Conservation (phyloP, 2,797 vertebrate genomes). For the Yasuhikotakia modesta region DNA sequence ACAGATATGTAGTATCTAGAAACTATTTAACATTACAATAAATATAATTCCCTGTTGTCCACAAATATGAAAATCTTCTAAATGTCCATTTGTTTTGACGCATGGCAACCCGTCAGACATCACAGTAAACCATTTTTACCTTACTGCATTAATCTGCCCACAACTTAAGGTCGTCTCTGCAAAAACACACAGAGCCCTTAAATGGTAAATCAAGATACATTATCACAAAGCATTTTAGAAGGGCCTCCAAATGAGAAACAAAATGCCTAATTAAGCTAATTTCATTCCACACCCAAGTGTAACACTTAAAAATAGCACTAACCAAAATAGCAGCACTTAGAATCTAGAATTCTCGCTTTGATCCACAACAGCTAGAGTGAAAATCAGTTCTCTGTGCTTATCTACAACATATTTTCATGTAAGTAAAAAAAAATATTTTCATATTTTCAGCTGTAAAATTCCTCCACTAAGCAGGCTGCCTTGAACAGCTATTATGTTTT, state of each 20-base stretch:
- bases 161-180: constrained; percentile 13
- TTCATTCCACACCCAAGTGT: constrained; percentile 1
- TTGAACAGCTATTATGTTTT: constrained; percentile 47
- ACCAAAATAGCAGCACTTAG: not conserved
- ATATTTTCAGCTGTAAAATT: constrained; percentile 40
- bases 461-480: not conserved
- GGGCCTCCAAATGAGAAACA: constrained; percentile 7
- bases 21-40: too few relatives aligned
- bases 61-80: not conserved
- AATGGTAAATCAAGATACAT: constrained; percentile 27
- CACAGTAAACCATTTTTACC: not conserved
- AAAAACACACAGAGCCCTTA: constrained; percentile 43
- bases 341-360: not conserved
- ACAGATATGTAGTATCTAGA: too few relatives aligned
- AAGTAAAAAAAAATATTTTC: constrained; percentile 37
- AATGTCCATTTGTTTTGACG: not conserved
- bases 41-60: not conserved
- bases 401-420: constrained; percentile 15
- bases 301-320: not conserved
- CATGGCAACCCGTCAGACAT: not conserved
- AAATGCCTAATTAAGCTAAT: constrained; percentile 14
- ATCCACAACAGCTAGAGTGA: not conserved
- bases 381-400: not conserved
- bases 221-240: constrained; percentile 9
- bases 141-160: not conserved